Conservation (phyloP, 2,888 invertebrate genomes). For the Harpagoxenus sublaevis region DNA sequence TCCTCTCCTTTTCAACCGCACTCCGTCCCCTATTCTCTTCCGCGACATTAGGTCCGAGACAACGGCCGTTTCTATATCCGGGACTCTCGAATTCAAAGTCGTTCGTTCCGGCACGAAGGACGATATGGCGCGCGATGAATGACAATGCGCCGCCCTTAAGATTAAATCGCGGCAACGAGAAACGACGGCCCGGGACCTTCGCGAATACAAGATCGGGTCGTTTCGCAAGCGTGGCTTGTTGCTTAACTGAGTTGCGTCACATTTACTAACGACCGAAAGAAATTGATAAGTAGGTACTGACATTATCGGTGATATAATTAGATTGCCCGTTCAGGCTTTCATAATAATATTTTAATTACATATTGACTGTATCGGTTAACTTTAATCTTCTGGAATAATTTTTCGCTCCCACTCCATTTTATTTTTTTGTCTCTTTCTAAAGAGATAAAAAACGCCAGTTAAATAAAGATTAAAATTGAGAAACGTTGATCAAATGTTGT, state of each 20-base stretch:
- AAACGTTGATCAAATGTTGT: background rate
- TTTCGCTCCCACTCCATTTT: background rate
- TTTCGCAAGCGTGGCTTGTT: conserved; percentile 36
- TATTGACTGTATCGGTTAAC: background rate
- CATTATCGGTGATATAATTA: conserved; percentile 34
- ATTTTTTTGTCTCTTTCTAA: background rate
- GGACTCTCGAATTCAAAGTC: conserved; percentile 58
- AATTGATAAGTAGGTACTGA: conserved; percentile 24
- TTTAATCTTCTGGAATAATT: background rate
- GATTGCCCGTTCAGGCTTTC: background rate
- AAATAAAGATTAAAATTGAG: conserved; percentile 15
- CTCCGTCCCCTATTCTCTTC: conserved; percentile 62
- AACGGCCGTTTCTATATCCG: conserved; percentile 51
- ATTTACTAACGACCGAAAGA: background rate
- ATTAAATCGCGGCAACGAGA: conserved; percentile 49
- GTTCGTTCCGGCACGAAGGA: conserved; percentile 54
- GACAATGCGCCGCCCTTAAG: conserved; percentile 49
- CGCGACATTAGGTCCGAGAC: conserved; percentile 72
- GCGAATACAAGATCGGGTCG: conserved; percentile 29
- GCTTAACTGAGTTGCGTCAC: conserved; percentile 18
- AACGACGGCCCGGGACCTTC: conserved; percentile 58
- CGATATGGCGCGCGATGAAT: conserved; percentile 57
- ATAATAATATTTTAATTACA: conserved; percentile 9
- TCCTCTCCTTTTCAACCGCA: conserved; percentile 59
- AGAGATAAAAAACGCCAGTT: background rate